Conservation (phyloP, 2,113 vertebrate genomes). For the Ceratotherium simum region DNA sequence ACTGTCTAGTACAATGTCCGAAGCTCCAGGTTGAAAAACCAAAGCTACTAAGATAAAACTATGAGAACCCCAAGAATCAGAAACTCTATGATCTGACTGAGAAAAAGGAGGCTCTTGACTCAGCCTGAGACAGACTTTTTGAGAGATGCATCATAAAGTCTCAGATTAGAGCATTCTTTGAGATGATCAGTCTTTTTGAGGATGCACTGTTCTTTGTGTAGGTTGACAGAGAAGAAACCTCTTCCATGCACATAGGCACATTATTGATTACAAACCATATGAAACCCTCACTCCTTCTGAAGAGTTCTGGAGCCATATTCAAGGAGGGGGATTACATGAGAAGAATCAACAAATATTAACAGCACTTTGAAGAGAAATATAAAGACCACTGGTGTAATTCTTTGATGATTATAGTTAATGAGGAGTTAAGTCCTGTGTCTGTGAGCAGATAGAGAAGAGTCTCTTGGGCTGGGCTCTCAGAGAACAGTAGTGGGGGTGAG, state of each 20-base stretch:
- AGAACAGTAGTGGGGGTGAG: not conserved
- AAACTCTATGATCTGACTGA: not conserved
- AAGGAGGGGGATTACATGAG: not conserved
- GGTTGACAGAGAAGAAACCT: not conserved
- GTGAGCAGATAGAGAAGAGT: not conserved
- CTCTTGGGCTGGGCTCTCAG: not conserved
- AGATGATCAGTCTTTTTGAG: not conserved
- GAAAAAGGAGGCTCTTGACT: not conserved
- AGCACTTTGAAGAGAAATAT: not conserved
- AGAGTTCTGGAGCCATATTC: not conserved
- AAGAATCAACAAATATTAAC: not conserved
- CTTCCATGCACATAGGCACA: not conserved
- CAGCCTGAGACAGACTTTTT: not conserved
- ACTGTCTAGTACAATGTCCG: not conserved
- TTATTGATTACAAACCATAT: not conserved
- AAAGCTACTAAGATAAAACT: not conserved
- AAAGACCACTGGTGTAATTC: not conserved
- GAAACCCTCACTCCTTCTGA: not conserved
- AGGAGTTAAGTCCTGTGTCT: not conserved
- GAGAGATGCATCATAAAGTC: not conserved
- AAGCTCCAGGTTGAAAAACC: not conserved
- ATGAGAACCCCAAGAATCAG: not conserved
- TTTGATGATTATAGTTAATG: not conserved
- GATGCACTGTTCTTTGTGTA: not conserved
- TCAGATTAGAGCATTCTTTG: not conserved